Evolutionary conservation across 2,797 vertebrate species (phyloP).

Genomic region (Coendou prehensilis): DNA sequence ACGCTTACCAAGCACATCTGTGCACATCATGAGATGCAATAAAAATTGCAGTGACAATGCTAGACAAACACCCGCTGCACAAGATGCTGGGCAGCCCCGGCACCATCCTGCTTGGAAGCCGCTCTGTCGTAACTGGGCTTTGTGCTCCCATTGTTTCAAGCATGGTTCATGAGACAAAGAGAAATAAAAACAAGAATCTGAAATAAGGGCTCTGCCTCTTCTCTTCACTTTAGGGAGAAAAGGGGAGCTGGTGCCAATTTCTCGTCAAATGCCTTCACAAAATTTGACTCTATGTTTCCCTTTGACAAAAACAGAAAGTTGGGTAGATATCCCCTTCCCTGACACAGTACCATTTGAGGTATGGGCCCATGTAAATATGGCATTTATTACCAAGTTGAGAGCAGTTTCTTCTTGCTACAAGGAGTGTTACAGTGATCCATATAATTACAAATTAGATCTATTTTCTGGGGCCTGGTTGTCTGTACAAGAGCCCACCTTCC

Average conservation of each 20-base stretch:
- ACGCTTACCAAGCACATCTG: conserved; percentile 90
- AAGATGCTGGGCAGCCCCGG: conserved; percentile 77
- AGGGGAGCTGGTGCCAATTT: neutral
- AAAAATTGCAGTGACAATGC: conserved; percentile 87
- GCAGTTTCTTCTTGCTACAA: conserved; percentile 10
- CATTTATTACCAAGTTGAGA: neutral
- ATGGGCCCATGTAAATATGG: neutral
- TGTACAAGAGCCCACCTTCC: conserved; percentile 63
- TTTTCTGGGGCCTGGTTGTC: conserved; percentile 69
- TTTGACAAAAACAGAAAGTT: conserved; percentile 9
- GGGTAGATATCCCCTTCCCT: neutral
- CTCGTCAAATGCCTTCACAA: conserved; percentile 38
- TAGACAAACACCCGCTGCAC: conserved; percentile 86
- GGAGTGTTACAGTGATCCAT: neutral
- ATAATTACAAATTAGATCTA: conserved; percentile 77
- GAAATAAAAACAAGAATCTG: neutral
- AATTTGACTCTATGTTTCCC: conserved; percentile 60
- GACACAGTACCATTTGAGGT: neutral
- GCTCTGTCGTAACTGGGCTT: conserved; percentile 70
- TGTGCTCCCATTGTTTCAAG: conserved; percentile 67
- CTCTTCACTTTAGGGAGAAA: neutral
- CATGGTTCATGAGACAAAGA: conserved; percentile 67
- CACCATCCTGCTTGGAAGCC: conserved; percentile 74
- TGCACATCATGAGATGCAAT: conserved; percentile 88
- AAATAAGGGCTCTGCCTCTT: neutral